Evolutionary conservation across 2,888 invertebrate species (phyloP).

Genomic region (Spodoptera exigua): DNA sequence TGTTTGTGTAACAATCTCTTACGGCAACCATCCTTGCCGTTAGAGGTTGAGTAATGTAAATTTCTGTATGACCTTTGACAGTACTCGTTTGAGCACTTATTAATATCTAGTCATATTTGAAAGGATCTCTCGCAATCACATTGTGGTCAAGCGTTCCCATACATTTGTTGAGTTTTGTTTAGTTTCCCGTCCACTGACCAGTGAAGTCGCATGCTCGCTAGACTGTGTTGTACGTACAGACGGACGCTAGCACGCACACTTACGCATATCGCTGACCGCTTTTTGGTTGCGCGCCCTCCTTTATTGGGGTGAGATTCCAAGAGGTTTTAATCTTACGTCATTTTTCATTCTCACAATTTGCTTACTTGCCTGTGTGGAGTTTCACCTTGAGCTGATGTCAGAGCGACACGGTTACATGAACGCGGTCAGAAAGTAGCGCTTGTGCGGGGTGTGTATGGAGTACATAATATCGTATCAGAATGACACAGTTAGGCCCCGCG

Average conservation of each 20-base stretch:
- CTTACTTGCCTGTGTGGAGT: constrained; percentile 41
- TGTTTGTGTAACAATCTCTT: constrained; percentile 25
- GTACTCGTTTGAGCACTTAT: constrained; percentile 35
- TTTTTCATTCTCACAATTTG: constrained; percentile 17
- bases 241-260: constrained; percentile 20
- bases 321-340: constrained; percentile 34
- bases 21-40: constrained; percentile 40
- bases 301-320: constrained; percentile 42
- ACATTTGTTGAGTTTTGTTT: constrained; percentile 8
- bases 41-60: constrained; percentile 23
- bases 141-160: constrained; percentile 12
- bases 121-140: constrained; percentile 39
- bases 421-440: background rate
- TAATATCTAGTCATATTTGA: constrained; percentile 29
- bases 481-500: constrained; percentile 2
- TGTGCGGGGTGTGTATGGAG: background rate
- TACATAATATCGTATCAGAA: constrained; percentile 22
- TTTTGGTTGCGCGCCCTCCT: constrained; percentile 37
- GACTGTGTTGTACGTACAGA: background rate
- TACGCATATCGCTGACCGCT: constrained; percentile 19
- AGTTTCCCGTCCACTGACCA: background rate
- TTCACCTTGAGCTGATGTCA: constrained; percentile 39
- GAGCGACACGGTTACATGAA: constrained; percentile 14
- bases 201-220: constrained; percentile 16
- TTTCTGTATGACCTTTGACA: constrained; percentile 27